These are phyloP conservation scores for fruit fly (Drosophila melanogaster) DNA, from an alignment of 1,140 invertebrate genomes.

Conservation along the genomic window DNA sequence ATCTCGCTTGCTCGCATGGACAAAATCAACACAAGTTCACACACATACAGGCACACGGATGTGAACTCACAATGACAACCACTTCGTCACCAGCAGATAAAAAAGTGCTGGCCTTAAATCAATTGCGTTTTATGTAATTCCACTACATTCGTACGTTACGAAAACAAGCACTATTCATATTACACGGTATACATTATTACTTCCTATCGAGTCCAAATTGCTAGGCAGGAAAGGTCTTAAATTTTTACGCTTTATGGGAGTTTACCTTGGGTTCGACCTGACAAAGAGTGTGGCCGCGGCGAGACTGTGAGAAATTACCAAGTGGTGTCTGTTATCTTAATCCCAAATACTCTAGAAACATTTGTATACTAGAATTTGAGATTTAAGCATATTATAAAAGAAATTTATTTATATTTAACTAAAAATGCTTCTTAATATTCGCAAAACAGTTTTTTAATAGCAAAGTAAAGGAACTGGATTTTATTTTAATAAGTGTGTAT, in stretches of 20 bases:
- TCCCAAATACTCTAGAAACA: not conserved
- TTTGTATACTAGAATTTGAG: no score
- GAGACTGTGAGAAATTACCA: not conserved
- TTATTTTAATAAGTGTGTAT: no score
- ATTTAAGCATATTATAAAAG: no score
- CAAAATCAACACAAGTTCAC: constrained; percentile 76
- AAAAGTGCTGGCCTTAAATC: constrained; percentile 59
- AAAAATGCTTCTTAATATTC: no score
- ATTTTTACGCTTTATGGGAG: constrained; percentile 53
- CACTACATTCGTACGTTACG: constrained; percentile 60
- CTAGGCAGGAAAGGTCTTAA: constrained; percentile 35
- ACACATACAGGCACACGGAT: constrained; percentile 46
- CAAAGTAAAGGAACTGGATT: no score
- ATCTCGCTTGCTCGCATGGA: constrained; percentile 46
- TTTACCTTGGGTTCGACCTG: constrained; percentile 50
- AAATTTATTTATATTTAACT: no score
- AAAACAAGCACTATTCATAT: constrained; percentile 59
- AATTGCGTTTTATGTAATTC: constrained; percentile 76
- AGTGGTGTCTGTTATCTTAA: no score
- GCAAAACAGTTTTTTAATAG: not conserved
- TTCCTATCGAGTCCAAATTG: constrained; percentile 47
- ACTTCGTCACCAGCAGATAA: constrained; percentile 79
- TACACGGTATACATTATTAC: constrained; percentile 34
- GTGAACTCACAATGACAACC: constrained; percentile 76
- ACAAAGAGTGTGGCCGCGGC: constrained; percentile 21